Percentiles rank a stretch among this genome's conserved stretches.
Evolutionary conservation across 2,797 vertebrate species (phyloP).

Genomic region (Pterois miles): DNA sequence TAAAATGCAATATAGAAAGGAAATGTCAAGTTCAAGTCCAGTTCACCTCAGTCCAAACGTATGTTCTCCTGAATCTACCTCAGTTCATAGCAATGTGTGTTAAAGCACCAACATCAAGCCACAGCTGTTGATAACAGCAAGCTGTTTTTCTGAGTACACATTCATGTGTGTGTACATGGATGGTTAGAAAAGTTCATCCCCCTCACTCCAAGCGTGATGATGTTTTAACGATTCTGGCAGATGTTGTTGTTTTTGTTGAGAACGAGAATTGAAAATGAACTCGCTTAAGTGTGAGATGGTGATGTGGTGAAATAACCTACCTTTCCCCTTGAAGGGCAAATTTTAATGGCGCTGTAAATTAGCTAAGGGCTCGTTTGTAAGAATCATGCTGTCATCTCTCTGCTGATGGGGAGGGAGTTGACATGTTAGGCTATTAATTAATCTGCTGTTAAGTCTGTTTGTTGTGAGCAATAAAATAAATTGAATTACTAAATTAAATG

Average conservation of each 20-base stretch:
- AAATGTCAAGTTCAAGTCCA: constrained; percentile 15
- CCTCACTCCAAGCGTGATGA: constrained; percentile 54
- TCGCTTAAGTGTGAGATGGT: constrained; percentile 65
- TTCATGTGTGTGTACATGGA: constrained; percentile 8
- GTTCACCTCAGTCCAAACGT: constrained; percentile 10
- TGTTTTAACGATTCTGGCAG: constrained; percentile 75
- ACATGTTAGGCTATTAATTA: constrained; percentile 24
- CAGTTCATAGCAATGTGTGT: constrained; percentile 1
- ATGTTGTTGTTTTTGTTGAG: constrained; percentile 63
- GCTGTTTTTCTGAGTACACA: constrained; percentile 13
- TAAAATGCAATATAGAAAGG: neutral
- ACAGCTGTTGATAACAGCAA: constrained; percentile 41
- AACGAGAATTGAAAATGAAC: constrained; percentile 39
- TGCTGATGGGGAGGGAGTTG: constrained; percentile 34
- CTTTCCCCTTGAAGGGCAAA: constrained; percentile 58
- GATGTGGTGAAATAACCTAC: constrained; percentile 61
- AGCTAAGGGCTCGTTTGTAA: constrained; percentile 33
- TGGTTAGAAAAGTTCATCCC: constrained; percentile 31
- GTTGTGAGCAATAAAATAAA: neutral
- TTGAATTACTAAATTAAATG: neutral
- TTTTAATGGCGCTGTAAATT: constrained; percentile 55
- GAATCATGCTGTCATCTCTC: constrained; percentile 42
- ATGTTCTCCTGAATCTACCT: constrained; percentile 16
- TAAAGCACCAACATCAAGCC: constrained; percentile 1
- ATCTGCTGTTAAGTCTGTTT: neutral